Evolutionary conservation across 2,113 vertebrate species (phyloP).

Genomic region (Alethe diademata): DNA sequence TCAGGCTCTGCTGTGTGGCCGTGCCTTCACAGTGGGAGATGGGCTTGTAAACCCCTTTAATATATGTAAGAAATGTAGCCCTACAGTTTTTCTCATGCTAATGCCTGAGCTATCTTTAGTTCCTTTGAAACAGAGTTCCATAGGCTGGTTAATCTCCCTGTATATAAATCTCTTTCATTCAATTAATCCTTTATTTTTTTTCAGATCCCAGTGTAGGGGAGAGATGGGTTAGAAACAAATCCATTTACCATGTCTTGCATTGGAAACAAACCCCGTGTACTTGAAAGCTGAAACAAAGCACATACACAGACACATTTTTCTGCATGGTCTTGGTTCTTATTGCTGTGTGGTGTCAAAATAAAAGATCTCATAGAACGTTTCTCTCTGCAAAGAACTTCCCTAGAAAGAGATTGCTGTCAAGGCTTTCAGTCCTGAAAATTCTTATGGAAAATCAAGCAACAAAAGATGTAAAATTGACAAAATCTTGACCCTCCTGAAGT

Average conservation of each 20-base stretch:
- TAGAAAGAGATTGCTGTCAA: background rate
- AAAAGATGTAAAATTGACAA: background rate
- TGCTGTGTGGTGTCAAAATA: background rate
- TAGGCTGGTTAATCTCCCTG: slow-evolving; percentile 15
- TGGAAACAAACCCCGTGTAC: background rate
- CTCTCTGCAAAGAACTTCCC: background rate
- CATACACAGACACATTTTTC: background rate
- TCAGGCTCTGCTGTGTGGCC: background rate
- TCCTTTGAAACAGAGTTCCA: background rate
- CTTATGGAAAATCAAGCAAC: background rate
- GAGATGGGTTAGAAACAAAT: slow-evolving; percentile 4
- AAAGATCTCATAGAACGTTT: background rate
- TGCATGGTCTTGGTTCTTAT: background rate
- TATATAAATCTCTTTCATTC: background rate
- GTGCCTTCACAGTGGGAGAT: background rate
- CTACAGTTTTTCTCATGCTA: slow-evolving; percentile 34
- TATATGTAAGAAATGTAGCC: background rate
- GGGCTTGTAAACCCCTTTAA: background rate
- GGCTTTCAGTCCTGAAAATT: background rate
- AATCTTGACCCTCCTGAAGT: background rate
- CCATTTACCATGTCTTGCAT: background rate
- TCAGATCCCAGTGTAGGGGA: background rate
- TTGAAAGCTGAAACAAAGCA: background rate
- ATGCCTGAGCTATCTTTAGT: background rate
- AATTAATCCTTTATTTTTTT: slow-evolving; percentile 27